Percentiles rank a stretch among this genome's conserved stretches.
These are phyloP conservation scores for Cinclus mexicanus DNA, from an alignment of 2,113 vertebrate species.

Conservation along the genomic window DNA sequence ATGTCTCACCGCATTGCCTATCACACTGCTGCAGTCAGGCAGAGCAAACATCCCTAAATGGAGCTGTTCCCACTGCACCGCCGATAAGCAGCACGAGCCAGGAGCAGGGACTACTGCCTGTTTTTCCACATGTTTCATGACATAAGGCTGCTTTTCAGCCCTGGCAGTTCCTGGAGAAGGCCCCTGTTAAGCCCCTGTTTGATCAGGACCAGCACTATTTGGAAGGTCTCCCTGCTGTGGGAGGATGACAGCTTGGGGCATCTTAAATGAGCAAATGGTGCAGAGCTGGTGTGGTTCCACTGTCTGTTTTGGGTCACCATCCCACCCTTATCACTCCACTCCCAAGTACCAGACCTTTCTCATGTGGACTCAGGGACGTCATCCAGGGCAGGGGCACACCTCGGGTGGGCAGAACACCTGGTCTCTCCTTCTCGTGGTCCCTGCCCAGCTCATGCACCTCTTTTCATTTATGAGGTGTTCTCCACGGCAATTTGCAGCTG, in stretches of 20 bases:
- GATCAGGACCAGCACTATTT: neutral
- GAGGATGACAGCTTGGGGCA: neutral
- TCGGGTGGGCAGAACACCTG: fast-evolving
- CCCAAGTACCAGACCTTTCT: neutral
- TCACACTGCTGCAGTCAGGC: neutral
- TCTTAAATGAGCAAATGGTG: neutral
- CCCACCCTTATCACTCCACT: fast-evolving
- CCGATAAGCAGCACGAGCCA: neutral
- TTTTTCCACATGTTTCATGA: neutral
- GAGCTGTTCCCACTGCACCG: neutral
- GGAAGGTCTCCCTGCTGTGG: neutral
- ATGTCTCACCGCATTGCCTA: neutral
- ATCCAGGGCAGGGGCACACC: neutral
- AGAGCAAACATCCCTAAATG: constrained; percentile 58
- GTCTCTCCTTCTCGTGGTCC: fast-evolving
- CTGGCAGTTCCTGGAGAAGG: neutral
- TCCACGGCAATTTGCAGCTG: neutral
- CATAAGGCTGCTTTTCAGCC: neutral
- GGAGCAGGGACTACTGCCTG: neutral
- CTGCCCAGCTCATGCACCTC: neutral
- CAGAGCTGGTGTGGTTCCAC: neutral
- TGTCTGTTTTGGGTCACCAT: neutral
- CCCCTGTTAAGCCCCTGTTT: neutral
- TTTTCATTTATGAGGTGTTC: neutral
- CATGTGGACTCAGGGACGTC: fast-evolving